Conservation (phyloP, 64 coral and sea anemone species). For the Montipora foliosa region DNA sequence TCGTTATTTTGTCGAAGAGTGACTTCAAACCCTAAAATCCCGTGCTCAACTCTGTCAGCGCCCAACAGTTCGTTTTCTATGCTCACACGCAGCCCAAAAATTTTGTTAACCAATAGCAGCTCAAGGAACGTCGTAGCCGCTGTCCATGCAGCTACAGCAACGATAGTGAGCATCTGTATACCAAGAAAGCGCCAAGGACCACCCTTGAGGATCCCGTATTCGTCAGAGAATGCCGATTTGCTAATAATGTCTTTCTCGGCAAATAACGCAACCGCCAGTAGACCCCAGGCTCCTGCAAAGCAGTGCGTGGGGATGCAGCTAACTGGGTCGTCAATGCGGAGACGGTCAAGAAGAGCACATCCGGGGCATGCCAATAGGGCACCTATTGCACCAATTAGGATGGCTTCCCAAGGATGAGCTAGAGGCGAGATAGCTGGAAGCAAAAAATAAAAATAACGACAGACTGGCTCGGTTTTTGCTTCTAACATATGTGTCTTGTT, state of each 20-base stretch:
- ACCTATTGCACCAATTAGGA: constrained; percentile 78
- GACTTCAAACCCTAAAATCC: constrained; percentile 1
- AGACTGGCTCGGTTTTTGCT: no score
- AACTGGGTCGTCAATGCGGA: constrained; percentile 89
- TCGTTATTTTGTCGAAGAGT: not conserved
- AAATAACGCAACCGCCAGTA: constrained; percentile 73
- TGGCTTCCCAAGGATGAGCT: constrained; percentile 68
- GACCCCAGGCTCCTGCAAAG: constrained; percentile 78
- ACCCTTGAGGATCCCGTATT: constrained; percentile 86
- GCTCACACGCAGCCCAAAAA: constrained; percentile 71
- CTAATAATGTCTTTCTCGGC: constrained; percentile 49
- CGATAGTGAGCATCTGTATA: constrained; percentile 20
- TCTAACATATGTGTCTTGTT: no score
- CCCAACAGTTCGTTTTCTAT: constrained; percentile 60
- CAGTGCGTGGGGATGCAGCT: constrained; percentile 66
- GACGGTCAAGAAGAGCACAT: constrained; percentile 33
- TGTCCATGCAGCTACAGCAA: constrained; percentile 57
- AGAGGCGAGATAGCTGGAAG: constrained; percentile 76
- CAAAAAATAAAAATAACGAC: no score
- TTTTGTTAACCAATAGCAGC: constrained; percentile 67
- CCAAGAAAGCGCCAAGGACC: constrained; percentile 75
- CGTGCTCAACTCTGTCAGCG: constrained; percentile 81
- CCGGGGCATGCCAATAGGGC: constrained; percentile 60
- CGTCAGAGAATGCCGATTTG: constrained; percentile 33
- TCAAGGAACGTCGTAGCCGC: constrained; percentile 55